Conservation (phyloP, 2,113 vertebrate genomes). For the Chelonoidis abingdonii region DNA sequence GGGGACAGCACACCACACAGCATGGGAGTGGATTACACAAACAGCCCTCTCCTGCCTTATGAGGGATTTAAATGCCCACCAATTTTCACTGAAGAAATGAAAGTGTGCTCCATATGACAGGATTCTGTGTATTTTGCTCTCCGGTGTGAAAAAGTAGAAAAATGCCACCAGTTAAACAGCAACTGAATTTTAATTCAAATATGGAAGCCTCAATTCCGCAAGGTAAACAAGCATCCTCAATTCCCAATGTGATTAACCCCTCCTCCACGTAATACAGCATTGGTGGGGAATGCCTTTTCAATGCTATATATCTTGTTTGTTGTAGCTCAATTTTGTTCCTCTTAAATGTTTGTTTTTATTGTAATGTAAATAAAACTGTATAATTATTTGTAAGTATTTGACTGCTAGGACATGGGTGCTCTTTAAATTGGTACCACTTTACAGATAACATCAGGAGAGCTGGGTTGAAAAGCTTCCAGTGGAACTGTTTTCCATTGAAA, state of each 20-base stretch:
- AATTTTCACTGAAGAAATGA: not conserved
- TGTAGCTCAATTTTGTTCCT: not conserved
- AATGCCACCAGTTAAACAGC: not conserved
- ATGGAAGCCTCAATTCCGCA: not conserved
- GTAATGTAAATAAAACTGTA: not conserved
- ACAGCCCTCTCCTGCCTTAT: not conserved
- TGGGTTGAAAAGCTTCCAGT: not conserved
- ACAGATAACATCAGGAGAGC: not conserved
- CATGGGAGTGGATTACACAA: not conserved
- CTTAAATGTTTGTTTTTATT: not conserved
- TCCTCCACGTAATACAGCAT: rapidly evolving
- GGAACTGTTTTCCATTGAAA: not conserved
- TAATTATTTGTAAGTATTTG: not conserved
- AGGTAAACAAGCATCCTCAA: not conserved
- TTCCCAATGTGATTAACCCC: not conserved
- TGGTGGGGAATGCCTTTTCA: not conserved
- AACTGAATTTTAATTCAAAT: not conserved
- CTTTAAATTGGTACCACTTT: not conserved
- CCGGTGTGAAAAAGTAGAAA: not conserved
- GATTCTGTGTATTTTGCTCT: not conserved
- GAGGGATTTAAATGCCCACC: not conserved
- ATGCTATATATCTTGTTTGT: not conserved
- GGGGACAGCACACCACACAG: too few relatives aligned
- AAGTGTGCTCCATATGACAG: not conserved
- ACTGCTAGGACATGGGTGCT: not conserved